A percentile compares a stretch with the other conserved stretches of the same genome.
phyloP scores from a whole-genome alignment of 1,140 invertebrate genomes.

The Cheumatopsyche charites region DNA sequence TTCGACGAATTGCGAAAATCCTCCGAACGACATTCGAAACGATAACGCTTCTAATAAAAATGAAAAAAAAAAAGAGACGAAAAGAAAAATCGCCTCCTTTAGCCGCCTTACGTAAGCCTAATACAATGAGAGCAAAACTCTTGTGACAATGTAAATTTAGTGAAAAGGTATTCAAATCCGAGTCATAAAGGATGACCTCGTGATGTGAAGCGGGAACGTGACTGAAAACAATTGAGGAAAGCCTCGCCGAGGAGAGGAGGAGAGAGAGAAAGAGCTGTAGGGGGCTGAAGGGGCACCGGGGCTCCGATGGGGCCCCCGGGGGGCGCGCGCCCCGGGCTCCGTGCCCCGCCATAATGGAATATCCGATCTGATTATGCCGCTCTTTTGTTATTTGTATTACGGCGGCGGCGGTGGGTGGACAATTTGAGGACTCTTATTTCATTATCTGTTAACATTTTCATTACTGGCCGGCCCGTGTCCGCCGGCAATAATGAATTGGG shows the following conservation, averaged over 20 bases:
- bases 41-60: no score
- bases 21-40: not conserved
- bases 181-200: constrained; percentile 50
- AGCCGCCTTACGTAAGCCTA: constrained; percentile 32
- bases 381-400: constrained; percentile 48
- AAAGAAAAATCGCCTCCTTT: constrained; percentile 23
- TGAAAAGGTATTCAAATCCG: constrained; percentile 49
- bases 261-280: constrained; percentile 21
- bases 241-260: constrained; percentile 33
- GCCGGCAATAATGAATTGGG: constrained; percentile 42
- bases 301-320: constrained; percentile 15
- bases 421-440: constrained; percentile 43
- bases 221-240: constrained; percentile 48
- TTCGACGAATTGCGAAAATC: no score
- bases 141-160: constrained; percentile 48
- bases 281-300: constrained; percentile 33
- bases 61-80: not conserved
- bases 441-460: constrained; percentile 44
- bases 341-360: constrained; percentile 48
- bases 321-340: constrained; percentile 38
- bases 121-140: constrained; percentile 42
- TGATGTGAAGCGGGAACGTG: constrained; percentile 46
- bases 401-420: constrained; percentile 37
- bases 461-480: constrained; percentile 38
- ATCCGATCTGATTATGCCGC: constrained; percentile 49